These are phyloP conservation scores for Syrphus vitripennis DNA, from an alignment of 2,888 invertebrate genomes.

Conservation along the genomic window DNA sequence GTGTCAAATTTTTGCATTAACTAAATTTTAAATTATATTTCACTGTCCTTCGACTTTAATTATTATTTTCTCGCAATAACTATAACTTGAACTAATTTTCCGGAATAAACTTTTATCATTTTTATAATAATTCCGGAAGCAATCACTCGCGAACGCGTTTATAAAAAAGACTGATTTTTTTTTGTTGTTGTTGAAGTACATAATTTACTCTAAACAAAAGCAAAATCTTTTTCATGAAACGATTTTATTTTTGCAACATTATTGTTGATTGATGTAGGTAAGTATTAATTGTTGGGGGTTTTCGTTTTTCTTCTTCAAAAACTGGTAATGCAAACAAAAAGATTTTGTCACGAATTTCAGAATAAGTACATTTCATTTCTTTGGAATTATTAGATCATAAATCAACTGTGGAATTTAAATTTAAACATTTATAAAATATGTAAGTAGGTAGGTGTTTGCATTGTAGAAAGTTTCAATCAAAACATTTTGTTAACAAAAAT, in stretches of 20 bases:
- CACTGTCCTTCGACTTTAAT: too few species aligned
- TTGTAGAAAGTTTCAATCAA: not conserved
- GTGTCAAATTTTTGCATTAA: too few species aligned
- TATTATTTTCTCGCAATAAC: too few species aligned
- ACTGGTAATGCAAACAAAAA: not conserved
- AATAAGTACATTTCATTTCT: too few species aligned
- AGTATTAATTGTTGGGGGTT: not conserved
- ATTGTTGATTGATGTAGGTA: not conserved
- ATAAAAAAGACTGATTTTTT: not conserved
- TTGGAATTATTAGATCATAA: not conserved
- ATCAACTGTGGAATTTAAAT: not conserved
- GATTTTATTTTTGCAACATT: too few species aligned
- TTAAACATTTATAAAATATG: too few species aligned
- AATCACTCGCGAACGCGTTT: not conserved
- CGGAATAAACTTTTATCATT: not conserved
- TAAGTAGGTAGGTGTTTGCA: too few species aligned
- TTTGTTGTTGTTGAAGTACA: not conserved
- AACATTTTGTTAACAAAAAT: not conserved
- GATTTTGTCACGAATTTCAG: not conserved
- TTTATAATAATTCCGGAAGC: not conserved
- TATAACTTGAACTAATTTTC: too few species aligned
- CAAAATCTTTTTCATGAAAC: not conserved
- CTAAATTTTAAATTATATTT: too few species aligned
- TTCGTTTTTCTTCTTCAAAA: too few species aligned
- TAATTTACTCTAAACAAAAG: not conserved